A percentile compares a stretch with the other conserved stretches of the same genome.
Conservation (phyloP, 2,113 vertebrate genomes). For the Poeciliopsis retropinna region DNA sequence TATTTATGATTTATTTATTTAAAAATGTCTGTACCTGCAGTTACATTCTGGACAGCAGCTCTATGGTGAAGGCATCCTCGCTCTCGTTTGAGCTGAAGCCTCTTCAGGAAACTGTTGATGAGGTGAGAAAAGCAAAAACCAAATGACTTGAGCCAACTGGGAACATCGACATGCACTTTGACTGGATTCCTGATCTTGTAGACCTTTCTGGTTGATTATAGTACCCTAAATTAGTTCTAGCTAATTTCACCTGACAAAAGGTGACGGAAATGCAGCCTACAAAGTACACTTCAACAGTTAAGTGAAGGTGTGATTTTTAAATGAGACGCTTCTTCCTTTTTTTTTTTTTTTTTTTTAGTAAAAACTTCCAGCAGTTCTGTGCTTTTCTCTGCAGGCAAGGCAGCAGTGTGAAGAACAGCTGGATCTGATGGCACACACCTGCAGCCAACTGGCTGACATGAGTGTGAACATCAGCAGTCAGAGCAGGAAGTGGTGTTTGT, state of each 20-base stretch:
- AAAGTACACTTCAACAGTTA: background rate
- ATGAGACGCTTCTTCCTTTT: background rate
- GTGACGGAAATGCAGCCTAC: background rate
- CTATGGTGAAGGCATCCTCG: slow-evolving; percentile 76
- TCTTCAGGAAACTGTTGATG: slow-evolving; percentile 43
- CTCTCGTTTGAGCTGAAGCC: slow-evolving; percentile 78
- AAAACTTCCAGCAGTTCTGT: background rate
- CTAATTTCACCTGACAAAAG: background rate
- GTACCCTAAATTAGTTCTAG: background rate
- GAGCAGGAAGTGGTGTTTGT: background rate
- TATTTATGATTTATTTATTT: background rate
- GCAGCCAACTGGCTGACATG: slow-evolving; percentile 23
- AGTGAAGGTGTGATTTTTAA: background rate
- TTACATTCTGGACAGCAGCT: slow-evolving; percentile 82
- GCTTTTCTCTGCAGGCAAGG: slow-evolving; percentile 31
- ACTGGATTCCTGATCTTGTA: background rate
- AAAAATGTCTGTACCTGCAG: slow-evolving; percentile 59
- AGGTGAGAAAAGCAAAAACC: slow-evolving; percentile 58
- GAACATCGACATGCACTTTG: too few species aligned
- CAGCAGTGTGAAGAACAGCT: slow-evolving; percentile 25
- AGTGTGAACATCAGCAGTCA: background rate
- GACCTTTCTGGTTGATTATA: too few species aligned
- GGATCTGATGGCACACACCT: slow-evolving; percentile 7
- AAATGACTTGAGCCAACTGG: background rate
- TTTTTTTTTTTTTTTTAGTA: background rate